These are phyloP conservation scores for Nasonia vitripennis DNA, from an alignment of 1,140 invertebrate genomes.

Conservation along the genomic window DNA sequence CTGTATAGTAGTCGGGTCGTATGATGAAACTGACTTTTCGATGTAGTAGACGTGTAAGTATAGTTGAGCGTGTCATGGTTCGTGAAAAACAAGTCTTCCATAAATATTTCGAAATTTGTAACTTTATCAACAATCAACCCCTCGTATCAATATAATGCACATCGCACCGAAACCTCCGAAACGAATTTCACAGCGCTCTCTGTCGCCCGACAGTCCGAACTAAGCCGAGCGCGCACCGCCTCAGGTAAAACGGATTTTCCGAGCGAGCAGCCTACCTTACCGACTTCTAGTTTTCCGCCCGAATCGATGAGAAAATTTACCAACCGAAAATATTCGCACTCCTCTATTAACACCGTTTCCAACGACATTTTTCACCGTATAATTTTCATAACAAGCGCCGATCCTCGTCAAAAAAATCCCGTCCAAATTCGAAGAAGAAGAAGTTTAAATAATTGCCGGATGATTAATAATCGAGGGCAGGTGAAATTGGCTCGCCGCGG, in stretches of 20 bases:
- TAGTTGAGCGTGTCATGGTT: neutral
- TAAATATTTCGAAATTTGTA: too few species aligned
- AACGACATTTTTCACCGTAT: neutral
- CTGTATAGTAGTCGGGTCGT: neutral
- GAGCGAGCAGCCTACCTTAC: constrained; percentile 35
- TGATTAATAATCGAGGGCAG: constrained; percentile 43
- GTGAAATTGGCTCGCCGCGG: constrained; percentile 22
- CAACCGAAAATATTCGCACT: neutral
- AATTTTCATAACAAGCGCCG: too few species aligned
- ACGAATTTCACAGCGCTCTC: constrained; percentile 55
- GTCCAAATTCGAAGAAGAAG: neutral
- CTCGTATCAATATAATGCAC: too few species aligned
- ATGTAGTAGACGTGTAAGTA: neutral
- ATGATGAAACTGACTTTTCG: neutral
- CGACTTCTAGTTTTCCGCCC: constrained; percentile 21
- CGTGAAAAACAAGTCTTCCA: too few species aligned
- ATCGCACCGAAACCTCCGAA: neutral
- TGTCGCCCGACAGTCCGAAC: constrained; percentile 28
- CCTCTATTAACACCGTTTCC: neutral
- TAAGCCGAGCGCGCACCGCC: neutral
- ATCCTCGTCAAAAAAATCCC: neutral
- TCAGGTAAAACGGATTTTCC: constrained; percentile 24
- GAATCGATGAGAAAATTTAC: constrained; percentile 14
- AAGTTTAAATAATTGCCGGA: constrained; percentile 50
- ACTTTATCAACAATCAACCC: too few species aligned